phyloP scores from a whole-genome alignment of 2,888 invertebrate species.

The Pegoplata infirma region DNA sequence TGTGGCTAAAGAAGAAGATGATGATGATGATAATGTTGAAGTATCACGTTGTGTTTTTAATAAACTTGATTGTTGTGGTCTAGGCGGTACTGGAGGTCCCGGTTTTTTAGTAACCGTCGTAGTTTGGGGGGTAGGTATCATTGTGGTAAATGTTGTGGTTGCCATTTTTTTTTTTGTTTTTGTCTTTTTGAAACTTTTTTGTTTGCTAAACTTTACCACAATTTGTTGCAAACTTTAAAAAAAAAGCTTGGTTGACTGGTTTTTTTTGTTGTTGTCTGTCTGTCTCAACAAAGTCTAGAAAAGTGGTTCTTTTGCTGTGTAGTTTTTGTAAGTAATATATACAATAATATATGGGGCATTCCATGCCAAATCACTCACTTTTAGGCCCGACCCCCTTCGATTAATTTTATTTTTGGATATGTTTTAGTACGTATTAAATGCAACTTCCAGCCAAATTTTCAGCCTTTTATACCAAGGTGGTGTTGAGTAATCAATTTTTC shows the following conservation, averaged over 20 bases:
- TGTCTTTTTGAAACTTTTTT: slow-evolving; percentile 27
- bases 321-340: too few species aligned
- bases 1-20: slow-evolving; percentile 38
- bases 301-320: slow-evolving; percentile 55
- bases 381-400: too few species aligned
- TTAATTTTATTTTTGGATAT: too few species aligned
- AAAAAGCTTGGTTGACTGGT: slow-evolving; percentile 42
- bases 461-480: too few species aligned
- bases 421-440: too few species aligned
- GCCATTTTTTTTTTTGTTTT: slow-evolving; percentile 52
- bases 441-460: too few species aligned
- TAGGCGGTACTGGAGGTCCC: slow-evolving; percentile 88
- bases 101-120: slow-evolving; percentile 81
- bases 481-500: too few species aligned
- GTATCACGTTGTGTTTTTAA: slow-evolving; percentile 80
- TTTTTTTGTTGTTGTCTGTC: slow-evolving; percentile 38
- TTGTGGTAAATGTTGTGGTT: slow-evolving; percentile 65
- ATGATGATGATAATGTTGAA: slow-evolving; percentile 37
- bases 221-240: slow-evolving; percentile 40
- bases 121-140: slow-evolving; percentile 65
- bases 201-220: slow-evolving; percentile 46
- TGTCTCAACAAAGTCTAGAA: slow-evolving; percentile 57
- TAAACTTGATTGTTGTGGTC: slow-evolving; percentile 85
- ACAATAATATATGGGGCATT: too few species aligned
- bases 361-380: too few species aligned